A percentile compares a stretch with the other conserved stretches of the same genome.
Conservation (phyloP, 1,140 invertebrate species). For the Drosophila carrolli region DNA sequence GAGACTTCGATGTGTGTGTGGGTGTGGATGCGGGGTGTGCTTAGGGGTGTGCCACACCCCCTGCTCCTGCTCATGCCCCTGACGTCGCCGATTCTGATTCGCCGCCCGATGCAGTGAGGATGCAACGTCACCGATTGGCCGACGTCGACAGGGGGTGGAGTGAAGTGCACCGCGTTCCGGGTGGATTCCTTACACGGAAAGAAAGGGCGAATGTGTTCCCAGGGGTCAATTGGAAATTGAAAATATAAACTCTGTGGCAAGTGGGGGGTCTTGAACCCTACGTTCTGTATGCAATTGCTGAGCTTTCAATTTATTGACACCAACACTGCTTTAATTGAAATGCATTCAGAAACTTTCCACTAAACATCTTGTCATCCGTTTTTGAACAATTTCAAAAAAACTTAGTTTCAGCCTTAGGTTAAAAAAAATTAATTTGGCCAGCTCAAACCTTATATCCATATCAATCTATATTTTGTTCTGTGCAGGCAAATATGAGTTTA, state of each 20-base stretch:
- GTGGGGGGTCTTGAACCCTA: too few species aligned
- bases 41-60: conserved; percentile 28
- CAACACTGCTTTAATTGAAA: too few species aligned
- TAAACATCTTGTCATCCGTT: too few species aligned
- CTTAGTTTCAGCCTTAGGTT: too few species aligned
- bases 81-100: conserved; percentile 62
- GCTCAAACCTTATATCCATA: not conserved
- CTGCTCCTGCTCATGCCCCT: conserved; percentile 22
- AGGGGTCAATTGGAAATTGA: too few species aligned
- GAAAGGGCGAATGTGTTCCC: not conserved
- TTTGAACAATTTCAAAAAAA: too few species aligned
- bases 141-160: conserved; percentile 22
- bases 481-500: conserved; percentile 3
- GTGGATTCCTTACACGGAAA: conserved; percentile 8
- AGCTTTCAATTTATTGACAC: too few species aligned
- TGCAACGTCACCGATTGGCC: conserved; percentile 68
- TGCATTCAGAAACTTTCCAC: too few species aligned
- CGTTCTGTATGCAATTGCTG: too few species aligned
- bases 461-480: not conserved
- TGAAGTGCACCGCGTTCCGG: conserved; percentile 39
- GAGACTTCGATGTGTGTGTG: conserved; percentile 31
- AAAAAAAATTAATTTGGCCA: too few species aligned
- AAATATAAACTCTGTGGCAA: too few species aligned
- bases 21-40: not conserved
- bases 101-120: conserved; percentile 64